Evolutionary conservation across 2,888 invertebrate genomes (phyloP), one percentile per base, ranked within the genome.

Genomic region (Lithosia quadra): DNA sequence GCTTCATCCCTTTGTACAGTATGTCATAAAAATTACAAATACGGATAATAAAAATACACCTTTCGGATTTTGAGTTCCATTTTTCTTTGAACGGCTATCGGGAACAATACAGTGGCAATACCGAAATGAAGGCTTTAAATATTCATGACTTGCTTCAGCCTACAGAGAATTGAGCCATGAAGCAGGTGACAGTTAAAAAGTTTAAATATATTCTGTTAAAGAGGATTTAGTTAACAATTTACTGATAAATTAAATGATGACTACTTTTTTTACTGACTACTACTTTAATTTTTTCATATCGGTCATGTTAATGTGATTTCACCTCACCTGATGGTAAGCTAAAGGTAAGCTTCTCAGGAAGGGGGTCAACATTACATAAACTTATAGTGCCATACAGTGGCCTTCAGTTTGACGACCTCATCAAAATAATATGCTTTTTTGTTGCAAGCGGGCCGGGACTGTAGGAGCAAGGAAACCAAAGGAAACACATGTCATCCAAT

Each of bases 91-190:
- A 56, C 55, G 10, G 21, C 13, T 24, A 56, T 56, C 22, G 22
- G 11, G 22, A 55, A 56, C 22, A 56, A 56, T 56, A 56, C 13
- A 22, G 55, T 56, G 55, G 55, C 22, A 55, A 55, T 56, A 56
- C 22, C 55, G 55, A 56, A 22, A 56, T 56, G 33, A 58, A 33
- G 24, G 33, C 22, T 58, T 28, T 58, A 28, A 58, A 58, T 58
- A 58, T 58, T 58, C 58, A 58, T 58, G 58, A 58, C 58, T 58
- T 8, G 33, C 58, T 58, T n/a, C 58, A 28, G 58, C 28, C 58
- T 58, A n/a, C 7, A 56, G 24, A 13, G 24, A 22, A 56, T 58
- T 33, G 58, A 33, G 9, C 28, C 58, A 13, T 13, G 33, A 58
- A 13, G 22, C 49, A 58, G 58, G 58, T 24, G 55, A 56, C 13